These are phyloP conservation scores for Conger conger DNA, from an alignment of 2,113 vertebrate genomes.

Conservation along the genomic window DNA sequence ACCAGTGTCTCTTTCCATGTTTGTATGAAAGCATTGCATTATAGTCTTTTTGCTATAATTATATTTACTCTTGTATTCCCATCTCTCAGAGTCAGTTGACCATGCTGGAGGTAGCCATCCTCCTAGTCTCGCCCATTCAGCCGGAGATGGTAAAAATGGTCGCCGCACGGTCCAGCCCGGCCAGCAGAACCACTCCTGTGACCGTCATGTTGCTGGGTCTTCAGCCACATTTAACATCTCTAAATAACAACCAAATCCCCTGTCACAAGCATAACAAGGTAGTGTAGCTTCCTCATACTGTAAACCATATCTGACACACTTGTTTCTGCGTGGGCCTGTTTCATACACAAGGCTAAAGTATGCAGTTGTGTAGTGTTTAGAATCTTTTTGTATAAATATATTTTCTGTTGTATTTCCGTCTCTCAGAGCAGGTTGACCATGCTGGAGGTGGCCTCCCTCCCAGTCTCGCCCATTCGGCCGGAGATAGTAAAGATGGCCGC, in stretches of 20 bases:
- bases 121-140: slow-evolving; percentile 57
- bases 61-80: too few relatives aligned
- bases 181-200: slow-evolving; percentile 75
- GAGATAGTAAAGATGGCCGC: slow-evolving; percentile 79
- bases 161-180: slow-evolving; percentile 49
- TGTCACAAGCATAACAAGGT: too few relatives aligned
- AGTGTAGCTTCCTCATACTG: too few relatives aligned
- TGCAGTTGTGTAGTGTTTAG: too few relatives aligned
- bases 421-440: slow-evolving; percentile 82
- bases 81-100: slow-evolving; percentile 78
- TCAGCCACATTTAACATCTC: neutral
- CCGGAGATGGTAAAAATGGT: slow-evolving; percentile 80
- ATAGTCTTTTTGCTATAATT: neutral
- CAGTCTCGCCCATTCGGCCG: slow-evolving; percentile 59
- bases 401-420: neutral
- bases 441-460: slow-evolving; percentile 78
- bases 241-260: neutral
- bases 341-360: too few relatives aligned
- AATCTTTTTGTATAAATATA: too few relatives aligned
- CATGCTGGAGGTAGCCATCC: slow-evolving; percentile 80
- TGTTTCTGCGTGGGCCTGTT: too few relatives aligned
- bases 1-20: neutral
- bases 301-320: too few relatives aligned
- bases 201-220: slow-evolving; percentile 72
- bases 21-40: neutral